phyloP scores from a whole-genome alignment of 2,797 vertebrate genomes.

The Tokudaia tokunoshimensis region DNA sequence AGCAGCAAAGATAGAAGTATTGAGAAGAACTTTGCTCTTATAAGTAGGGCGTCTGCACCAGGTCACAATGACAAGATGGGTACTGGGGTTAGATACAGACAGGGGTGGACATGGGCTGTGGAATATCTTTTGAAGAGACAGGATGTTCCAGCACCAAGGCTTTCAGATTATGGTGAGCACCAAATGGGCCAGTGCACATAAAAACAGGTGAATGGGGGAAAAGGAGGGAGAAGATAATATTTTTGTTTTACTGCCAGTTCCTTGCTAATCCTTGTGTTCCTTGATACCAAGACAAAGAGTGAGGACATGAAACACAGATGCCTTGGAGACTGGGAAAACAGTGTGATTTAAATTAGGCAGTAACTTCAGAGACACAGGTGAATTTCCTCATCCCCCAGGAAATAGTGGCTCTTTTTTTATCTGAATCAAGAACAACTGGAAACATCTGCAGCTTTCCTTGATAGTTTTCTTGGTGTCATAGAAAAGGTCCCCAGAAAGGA shows the following conservation, averaged over 20 bases:
- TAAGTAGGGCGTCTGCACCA: background rate
- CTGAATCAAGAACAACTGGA: background rate
- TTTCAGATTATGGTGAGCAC: background rate
- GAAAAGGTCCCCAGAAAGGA: background rate
- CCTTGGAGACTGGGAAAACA: background rate
- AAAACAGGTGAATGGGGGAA: background rate
- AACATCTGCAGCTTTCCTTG: background rate
- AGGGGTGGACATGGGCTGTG: background rate
- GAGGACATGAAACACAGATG: background rate
- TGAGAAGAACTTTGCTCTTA: background rate
- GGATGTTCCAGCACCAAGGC: no score
- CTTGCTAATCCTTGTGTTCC: background rate
- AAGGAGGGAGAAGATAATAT: background rate
- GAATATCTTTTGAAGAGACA: no score
- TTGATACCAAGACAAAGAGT: background rate
- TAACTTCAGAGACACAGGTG: background rate
- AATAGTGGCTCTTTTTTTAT: background rate
- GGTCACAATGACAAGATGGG: background rate
- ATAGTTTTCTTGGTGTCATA: background rate
- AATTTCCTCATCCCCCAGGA: background rate
- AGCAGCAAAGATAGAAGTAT: background rate
- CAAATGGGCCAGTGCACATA: background rate
- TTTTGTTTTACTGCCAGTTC: background rate
- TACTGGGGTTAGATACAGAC: background rate
- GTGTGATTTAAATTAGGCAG: background rate